These are phyloP conservation scores for Zaprionus davidi DNA, from an alignment of 1,140 invertebrate species.

Conservation along the genomic window DNA sequence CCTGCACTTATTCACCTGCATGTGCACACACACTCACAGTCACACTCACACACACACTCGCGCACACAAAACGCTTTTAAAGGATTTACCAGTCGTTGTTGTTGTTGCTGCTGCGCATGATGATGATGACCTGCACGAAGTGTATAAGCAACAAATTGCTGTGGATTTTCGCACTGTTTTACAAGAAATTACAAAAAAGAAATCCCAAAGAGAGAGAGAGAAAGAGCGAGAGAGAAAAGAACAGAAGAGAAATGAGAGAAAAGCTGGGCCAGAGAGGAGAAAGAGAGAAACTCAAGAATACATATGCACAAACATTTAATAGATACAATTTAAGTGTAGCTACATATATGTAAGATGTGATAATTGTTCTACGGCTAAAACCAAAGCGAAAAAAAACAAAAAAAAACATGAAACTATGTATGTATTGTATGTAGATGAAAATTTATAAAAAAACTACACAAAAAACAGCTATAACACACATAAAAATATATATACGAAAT, in stretches of 20 bases:
- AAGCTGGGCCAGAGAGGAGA: background rate
- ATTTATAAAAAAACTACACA: constrained; percentile 36
- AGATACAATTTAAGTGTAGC: constrained; percentile 77
- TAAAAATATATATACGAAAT: constrained; percentile 47
- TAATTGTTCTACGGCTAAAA: constrained; percentile 80
- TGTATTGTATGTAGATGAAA: constrained; percentile 41
- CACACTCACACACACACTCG: background rate
- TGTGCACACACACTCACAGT: background rate
- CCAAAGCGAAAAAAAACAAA: constrained; percentile 18
- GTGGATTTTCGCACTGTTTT: constrained; percentile 20
- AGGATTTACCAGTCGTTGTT: background rate
- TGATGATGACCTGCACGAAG: constrained; percentile 9
- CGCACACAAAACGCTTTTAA: constrained; percentile 4
- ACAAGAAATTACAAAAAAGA: constrained; percentile 33
- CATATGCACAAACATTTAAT: constrained; percentile 78
- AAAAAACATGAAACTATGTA: constrained; percentile 39
- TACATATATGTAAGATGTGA: constrained; percentile 75
- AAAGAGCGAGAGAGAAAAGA: constrained; percentile 8
- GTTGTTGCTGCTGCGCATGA: constrained; percentile 10
- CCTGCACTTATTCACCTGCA: constrained; percentile 6
- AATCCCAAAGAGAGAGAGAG: constrained; percentile 3
- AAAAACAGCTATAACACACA: constrained; percentile 27
- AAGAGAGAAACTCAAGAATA: constrained; percentile 40
- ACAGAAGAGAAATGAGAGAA: background rate
- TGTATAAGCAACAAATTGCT: background rate